A percentile compares a stretch with the other conserved stretches of the same genome.
Conservation (phyloP, 1,140 invertebrate species). For the Eriosoma lanigerum region DNA sequence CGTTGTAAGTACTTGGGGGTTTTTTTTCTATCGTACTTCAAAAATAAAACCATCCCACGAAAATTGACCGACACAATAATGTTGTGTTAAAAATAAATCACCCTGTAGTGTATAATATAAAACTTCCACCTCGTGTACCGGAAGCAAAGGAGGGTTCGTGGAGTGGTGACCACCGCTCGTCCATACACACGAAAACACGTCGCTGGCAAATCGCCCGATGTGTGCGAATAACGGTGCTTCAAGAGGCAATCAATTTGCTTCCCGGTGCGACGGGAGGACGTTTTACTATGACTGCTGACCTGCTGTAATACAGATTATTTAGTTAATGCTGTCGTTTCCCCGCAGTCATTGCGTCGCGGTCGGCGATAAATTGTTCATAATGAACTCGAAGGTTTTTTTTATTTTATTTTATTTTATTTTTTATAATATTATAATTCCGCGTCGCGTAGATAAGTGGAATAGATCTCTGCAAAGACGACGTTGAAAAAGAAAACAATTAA, state of each 20-base stretch:
- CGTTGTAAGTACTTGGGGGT: too few species aligned
- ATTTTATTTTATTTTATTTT: too few species aligned
- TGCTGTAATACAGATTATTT: not conserved
- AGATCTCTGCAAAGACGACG: too few species aligned
- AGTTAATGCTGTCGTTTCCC: not conserved
- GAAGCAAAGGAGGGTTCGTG: not conserved
- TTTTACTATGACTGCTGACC: not conserved
- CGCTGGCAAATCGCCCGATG: slow-evolving; percentile 40
- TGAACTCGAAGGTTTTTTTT: too few species aligned
- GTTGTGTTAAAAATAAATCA: too few species aligned
- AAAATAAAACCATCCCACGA: too few species aligned
- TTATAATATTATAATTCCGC: too few species aligned
- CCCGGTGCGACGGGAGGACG: not conserved
- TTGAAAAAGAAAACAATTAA: too few species aligned
- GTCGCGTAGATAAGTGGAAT: too few species aligned
- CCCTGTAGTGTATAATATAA: not conserved
- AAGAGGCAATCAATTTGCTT: slow-evolving; percentile 26
- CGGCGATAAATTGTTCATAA: too few species aligned
- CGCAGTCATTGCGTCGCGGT: not conserved
- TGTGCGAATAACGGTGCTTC: slow-evolving; percentile 40
- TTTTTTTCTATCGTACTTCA: too few species aligned
- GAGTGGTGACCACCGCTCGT: not conserved
- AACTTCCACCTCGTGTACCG: not conserved
- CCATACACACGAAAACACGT: slow-evolving; percentile 5
- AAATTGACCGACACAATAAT: too few species aligned